A percentile compares a stretch with the other conserved stretches of the same genome.
Evolutionary conservation across 2,113 vertebrate genomes (phyloP).

Genomic region (Chloropsis hardwickii): DNA sequence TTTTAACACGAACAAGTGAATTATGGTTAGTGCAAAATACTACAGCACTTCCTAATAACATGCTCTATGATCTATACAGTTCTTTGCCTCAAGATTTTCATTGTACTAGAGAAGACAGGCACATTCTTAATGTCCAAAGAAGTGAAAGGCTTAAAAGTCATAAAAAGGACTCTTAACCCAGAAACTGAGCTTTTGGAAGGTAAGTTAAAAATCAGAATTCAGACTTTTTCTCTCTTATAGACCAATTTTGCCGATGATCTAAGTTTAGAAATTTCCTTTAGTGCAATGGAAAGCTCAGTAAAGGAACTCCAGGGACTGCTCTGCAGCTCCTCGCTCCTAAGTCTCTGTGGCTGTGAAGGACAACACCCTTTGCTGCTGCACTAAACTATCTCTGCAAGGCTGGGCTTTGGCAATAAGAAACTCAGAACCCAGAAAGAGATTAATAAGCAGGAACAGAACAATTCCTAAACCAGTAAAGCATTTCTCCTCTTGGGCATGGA

Average conservation of each 20-base stretch:
- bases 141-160: background rate
- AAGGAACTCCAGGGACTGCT: background rate
- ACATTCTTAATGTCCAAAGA: background rate
- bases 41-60: background rate
- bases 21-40: background rate
- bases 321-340: background rate
- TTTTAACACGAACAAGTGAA: background rate
- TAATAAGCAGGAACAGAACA: background rate
- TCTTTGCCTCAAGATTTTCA: background rate
- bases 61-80: background rate
- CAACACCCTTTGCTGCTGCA: background rate
- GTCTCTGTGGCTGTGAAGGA: background rate
- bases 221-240: background rate
- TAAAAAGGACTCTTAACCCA: background rate
- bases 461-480: background rate
- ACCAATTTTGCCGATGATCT: rapidly evolving
- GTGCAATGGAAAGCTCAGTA: background rate
- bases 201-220: background rate
- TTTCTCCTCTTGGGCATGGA: background rate
- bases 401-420: background rate
- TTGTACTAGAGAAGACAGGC: background rate
- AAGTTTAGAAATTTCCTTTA: background rate
- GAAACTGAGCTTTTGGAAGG: background rate
- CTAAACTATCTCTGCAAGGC: background rate
- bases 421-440: background rate